Evolutionary conservation across 2,113 vertebrate species (phyloP).

Genomic region (Pitta sordida): DNA sequence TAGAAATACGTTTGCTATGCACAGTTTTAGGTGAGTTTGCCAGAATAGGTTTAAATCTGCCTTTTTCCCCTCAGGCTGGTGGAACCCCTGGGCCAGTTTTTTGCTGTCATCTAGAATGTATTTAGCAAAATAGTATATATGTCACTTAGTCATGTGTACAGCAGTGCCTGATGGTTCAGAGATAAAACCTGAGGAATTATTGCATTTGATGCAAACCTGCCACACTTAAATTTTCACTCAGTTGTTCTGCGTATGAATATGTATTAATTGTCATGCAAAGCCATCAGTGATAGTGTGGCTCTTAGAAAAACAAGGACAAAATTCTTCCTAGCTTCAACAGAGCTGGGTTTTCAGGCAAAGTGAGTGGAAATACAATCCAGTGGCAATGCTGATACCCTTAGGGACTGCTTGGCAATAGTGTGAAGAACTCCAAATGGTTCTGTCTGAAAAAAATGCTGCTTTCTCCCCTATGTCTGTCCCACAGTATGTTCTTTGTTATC

Average conservation of each 20-base stretch:
- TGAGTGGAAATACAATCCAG: neutral
- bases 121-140: neutral
- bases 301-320: neutral
- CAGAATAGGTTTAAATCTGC: neutral
- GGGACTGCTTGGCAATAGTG: neutral
- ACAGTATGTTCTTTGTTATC: conserved; percentile 13
- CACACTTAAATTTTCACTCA: neutral
- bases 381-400: neutral
- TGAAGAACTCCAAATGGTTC: neutral
- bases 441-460: neutral
- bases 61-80: neutral
- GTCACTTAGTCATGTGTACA: neutral
- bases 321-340: neutral
- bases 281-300: neutral
- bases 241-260: neutral
- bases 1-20: neutral
- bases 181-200: neutral
- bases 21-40: neutral
- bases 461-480: neutral
- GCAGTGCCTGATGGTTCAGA: neutral
- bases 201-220: neutral
- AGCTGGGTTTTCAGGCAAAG: neutral
- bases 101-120: neutral
- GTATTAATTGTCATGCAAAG: neutral
- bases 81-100: neutral